These are phyloP conservation scores for Linnaemya tessellans DNA, from an alignment of 2,888 invertebrate genomes.

Conservation along the genomic window DNA sequence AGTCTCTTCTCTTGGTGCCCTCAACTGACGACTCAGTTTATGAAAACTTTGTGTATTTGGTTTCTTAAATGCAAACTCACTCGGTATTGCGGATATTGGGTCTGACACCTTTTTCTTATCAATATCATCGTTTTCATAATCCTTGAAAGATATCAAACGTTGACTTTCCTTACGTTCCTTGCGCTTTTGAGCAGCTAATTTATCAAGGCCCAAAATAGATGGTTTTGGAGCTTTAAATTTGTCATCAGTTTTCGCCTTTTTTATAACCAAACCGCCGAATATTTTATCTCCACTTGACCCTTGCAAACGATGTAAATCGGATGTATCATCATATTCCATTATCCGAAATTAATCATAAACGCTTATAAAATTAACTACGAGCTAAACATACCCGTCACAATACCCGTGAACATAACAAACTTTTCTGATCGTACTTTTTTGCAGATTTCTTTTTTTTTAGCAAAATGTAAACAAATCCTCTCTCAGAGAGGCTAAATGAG, in stretches of 20 bases:
- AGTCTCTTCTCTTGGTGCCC: constrained; percentile 92
- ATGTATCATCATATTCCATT: constrained; percentile 75
- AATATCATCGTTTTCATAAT: constrained; percentile 84
- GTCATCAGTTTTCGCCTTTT: constrained; percentile 85
- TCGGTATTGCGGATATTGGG: constrained; percentile 70
- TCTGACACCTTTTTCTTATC: constrained; percentile 73
- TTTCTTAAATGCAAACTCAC: constrained; percentile 81
- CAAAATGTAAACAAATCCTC: too few relatives aligned
- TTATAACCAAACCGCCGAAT: constrained; percentile 89
- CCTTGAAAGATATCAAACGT: constrained; percentile 87
- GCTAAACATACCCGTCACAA: too few relatives aligned
- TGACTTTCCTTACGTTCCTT: constrained; percentile 86
- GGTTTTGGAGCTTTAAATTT: constrained; percentile 89
- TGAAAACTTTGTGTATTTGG: constrained; percentile 81
- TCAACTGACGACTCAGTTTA: constrained; percentile 86
- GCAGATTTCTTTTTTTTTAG: too few relatives aligned
- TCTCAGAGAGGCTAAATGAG: too few relatives aligned
- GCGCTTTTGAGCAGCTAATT: constrained; percentile 90
- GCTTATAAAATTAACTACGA: too few relatives aligned
- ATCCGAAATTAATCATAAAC: neutral
- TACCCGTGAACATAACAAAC: too few relatives aligned
- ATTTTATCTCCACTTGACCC: constrained; percentile 85
- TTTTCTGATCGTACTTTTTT: too few relatives aligned
- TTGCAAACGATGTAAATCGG: constrained; percentile 87
- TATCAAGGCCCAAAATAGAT: constrained; percentile 92